These are phyloP conservation scores for Isichthys henryi DNA, from an alignment of 2,113 vertebrate species.

Conservation along the genomic window DNA sequence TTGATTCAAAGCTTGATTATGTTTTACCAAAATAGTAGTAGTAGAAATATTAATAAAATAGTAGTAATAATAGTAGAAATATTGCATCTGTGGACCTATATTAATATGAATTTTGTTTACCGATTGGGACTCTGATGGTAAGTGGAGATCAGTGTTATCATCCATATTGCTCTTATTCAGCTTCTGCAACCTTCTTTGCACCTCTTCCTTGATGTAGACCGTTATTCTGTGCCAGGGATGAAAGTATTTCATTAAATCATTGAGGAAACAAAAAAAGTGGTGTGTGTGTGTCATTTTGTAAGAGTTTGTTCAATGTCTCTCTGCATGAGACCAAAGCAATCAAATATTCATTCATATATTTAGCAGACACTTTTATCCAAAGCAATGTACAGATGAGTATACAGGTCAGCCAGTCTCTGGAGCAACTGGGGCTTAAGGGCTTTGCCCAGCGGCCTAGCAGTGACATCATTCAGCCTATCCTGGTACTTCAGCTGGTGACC, in stretches of 20 bases:
- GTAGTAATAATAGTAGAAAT: too few relatives aligned
- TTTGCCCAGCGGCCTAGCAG: background rate
- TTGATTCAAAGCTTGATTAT: background rate
- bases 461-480: background rate
- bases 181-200: constrained; percentile 74
- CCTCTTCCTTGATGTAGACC: constrained; percentile 86
- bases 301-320: constrained; percentile 4
- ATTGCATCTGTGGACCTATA: background rate
- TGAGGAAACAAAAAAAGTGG: constrained; percentile 17
- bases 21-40: background rate
- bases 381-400: background rate
- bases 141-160: constrained; percentile 38
- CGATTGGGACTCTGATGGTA: constrained; percentile 56
- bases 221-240: constrained; percentile 62
- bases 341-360: background rate
- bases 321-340: constrained; percentile 28
- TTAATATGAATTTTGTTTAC: constrained; percentile 42
- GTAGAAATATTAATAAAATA: too few relatives aligned
- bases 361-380: background rate
- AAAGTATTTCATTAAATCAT: background rate
- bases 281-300: constrained; percentile 27
- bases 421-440: background rate
- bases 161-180: constrained; percentile 56
- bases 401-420: background rate
- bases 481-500: background rate